Percentiles rank a stretch among this genome's conserved stretches.
Evolutionary conservation across 2,797 vertebrate genomes (phyloP).

Genomic region (Danio choprae): DNA sequence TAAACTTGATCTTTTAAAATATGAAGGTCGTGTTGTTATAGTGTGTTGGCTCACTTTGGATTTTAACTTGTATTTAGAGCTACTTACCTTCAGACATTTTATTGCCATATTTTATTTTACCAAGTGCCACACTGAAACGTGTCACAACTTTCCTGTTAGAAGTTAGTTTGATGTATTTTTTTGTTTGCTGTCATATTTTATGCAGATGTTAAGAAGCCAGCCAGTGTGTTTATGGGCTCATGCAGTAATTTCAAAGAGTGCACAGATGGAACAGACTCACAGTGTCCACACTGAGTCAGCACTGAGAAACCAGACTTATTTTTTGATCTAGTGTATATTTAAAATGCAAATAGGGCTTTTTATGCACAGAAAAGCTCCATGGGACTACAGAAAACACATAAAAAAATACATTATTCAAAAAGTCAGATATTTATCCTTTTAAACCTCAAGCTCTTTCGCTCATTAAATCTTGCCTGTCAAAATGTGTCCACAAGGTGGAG

Average conservation of each 20-base stretch:
- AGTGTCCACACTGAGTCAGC: conserved; percentile 55
- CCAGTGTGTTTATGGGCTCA: conserved; percentile 24
- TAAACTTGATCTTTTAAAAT: conserved; percentile 69
- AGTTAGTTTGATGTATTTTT: neutral
- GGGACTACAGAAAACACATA: neutral
- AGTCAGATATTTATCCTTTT: neutral
- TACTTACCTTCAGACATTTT: conserved; percentile 51
- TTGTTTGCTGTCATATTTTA: neutral
- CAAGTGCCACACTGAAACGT: conserved; percentile 59
- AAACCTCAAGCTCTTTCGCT: neutral
- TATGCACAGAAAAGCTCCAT: neutral
- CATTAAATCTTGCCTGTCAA: conserved; percentile 49
- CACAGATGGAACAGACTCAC: conserved; percentile 54
- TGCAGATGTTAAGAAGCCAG: neutral
- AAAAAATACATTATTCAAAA: neutral
- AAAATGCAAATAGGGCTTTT: conserved; percentile 27
- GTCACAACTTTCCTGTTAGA: conserved; percentile 22
- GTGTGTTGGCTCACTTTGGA: conserved; percentile 33
- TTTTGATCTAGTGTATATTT: conserved; percentile 25
- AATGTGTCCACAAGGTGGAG: conserved; percentile 80
- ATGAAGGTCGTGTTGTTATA: conserved; percentile 48
- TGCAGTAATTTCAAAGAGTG: conserved; percentile 24
- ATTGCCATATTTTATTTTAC: conserved; percentile 50
- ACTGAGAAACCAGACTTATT: conserved; percentile 54
- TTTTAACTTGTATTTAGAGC: neutral